Base-by-base conservation (phyloP, 2,888 invertebrate genomes). In the Scaeva pyrastri region DNA sequence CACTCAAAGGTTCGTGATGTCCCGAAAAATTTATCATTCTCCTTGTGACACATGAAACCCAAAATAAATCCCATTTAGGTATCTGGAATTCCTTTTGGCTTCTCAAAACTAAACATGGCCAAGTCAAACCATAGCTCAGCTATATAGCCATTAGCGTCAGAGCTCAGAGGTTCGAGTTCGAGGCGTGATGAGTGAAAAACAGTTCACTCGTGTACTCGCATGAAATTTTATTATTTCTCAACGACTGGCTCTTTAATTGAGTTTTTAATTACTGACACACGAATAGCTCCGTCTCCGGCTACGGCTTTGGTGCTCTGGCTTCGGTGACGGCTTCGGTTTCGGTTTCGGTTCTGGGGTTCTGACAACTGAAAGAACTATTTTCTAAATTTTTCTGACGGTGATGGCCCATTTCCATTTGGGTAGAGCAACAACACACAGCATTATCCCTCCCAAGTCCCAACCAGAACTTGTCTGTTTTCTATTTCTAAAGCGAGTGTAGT, bases 221-320 rank as follows among this genome's bases (percentile, higher is more conserved):
- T 48, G 58, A 73, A 48, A 79, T 66, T 12, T 50, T 52, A 58
- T 79, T 56, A 79, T 79, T 73, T 79, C 66, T 26, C 58, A 43
- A 79, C 79, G 58, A 73, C 58, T 68, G 21, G 60, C 14, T 41
- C 73, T 60, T 73, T 79, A 79, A 79, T 79, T 79, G 74, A 79
- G 64, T 68, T 50, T n/a, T 60, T 36, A 66, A 73, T 73, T 79
- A 79, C 79, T 68, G 41, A 73, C 79, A 68, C 73, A 73, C 58
- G 58, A 55, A 52, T 68, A 73, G 14, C n/a, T 68, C 26, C 4
- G 43, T 11, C 39, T 39, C 21, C 58, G 31, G 31, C 31, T 31
- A 7, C 8, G 26, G 26, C 26, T 26, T 26, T 26, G 31, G 31
- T 8, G n/a, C 8, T 31, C 8, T 31, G 31, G 31, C 31, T 31